Evolutionary conservation across 2,113 vertebrate genomes (phyloP).

Genomic region (Sisor rabdophorus): DNA sequence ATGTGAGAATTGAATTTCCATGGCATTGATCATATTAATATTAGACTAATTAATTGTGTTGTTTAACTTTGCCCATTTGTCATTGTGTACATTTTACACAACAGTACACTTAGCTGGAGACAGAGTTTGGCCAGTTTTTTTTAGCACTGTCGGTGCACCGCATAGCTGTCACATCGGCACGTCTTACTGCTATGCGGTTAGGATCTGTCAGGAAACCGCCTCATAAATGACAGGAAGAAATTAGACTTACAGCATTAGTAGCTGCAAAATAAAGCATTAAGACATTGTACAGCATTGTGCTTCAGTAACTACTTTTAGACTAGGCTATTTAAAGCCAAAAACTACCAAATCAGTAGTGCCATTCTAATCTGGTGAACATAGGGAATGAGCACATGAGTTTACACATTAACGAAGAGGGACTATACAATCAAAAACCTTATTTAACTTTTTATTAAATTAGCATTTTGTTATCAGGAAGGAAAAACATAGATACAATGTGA

Average conservation of each 20-base stretch:
- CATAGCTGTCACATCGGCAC: constrained; percentile 31
- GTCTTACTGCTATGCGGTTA: constrained; percentile 67
- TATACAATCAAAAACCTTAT: neutral
- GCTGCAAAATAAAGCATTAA: too few relatives aligned
- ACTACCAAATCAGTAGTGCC: neutral
- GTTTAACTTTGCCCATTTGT: constrained; percentile 72
- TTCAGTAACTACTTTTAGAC: too few relatives aligned
- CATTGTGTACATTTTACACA: constrained; percentile 72
- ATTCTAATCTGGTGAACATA: neutral
- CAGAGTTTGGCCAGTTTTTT: constrained; percentile 65
- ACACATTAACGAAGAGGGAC: neutral
- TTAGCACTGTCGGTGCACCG: too few relatives aligned
- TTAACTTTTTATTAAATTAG: neutral
- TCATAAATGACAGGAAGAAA: constrained; percentile 64
- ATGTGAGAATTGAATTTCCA: constrained; percentile 76
- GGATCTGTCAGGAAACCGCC: constrained; percentile 63
- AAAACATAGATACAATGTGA: neutral
- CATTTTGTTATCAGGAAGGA: neutral
- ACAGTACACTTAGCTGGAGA: constrained; percentile 64
- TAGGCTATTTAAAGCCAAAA: too few relatives aligned
- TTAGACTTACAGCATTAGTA: constrained; percentile 60
- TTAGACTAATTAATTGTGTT: constrained; percentile 81
- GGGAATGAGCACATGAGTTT: neutral
- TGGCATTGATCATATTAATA: constrained; percentile 82
- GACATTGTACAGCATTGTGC: too few relatives aligned